Conservation (phyloP, 2,797 vertebrate species). For the Erpetoichthys calabaricus region DNA sequence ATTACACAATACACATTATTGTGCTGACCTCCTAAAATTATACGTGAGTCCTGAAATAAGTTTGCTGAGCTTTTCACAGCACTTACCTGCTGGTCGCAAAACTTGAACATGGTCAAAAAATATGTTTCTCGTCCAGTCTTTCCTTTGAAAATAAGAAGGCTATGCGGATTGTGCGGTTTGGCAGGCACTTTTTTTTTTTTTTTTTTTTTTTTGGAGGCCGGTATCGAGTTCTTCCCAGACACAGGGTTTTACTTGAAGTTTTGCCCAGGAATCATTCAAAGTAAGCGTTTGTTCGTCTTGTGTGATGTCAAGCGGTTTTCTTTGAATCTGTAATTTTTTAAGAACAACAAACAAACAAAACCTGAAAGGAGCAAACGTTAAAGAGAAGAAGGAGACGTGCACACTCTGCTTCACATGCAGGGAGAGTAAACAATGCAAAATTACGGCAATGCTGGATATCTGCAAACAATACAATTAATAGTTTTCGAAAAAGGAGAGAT, state of each 20-base stretch:
- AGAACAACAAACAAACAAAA: constrained; percentile 47
- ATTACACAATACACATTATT: too few species aligned
- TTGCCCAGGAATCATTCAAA: constrained; percentile 61
- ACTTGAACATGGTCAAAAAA: too few species aligned
- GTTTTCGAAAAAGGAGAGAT: too few species aligned
- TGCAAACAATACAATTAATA: too few species aligned
- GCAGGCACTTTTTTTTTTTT: constrained; percentile 51
- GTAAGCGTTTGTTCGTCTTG: constrained; percentile 46
- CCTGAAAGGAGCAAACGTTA: constrained; percentile 24
- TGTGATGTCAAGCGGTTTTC: constrained; percentile 61
- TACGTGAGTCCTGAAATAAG: too few species aligned
- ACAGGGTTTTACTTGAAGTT: constrained; percentile 64
- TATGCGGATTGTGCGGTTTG: constrained; percentile 56
- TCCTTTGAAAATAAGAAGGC: constrained; percentile 26
- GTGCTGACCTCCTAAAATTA: too few species aligned
- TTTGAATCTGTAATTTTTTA: constrained; percentile 57
- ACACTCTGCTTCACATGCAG: constrained; percentile 21
- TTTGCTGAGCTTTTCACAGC: too few species aligned
- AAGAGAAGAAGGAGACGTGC: constrained; percentile 24
- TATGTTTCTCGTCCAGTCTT: constrained; percentile 10
- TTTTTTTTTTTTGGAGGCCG: constrained; percentile 49
- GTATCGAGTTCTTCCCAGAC: constrained; percentile 58
- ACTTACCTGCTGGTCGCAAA: too few species aligned
- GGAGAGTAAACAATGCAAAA: constrained; percentile 8
- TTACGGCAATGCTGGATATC: too few species aligned